These are phyloP conservation scores for Columba guinea DNA, from an alignment of 2,797 vertebrate species.

Conservation along the genomic window DNA sequence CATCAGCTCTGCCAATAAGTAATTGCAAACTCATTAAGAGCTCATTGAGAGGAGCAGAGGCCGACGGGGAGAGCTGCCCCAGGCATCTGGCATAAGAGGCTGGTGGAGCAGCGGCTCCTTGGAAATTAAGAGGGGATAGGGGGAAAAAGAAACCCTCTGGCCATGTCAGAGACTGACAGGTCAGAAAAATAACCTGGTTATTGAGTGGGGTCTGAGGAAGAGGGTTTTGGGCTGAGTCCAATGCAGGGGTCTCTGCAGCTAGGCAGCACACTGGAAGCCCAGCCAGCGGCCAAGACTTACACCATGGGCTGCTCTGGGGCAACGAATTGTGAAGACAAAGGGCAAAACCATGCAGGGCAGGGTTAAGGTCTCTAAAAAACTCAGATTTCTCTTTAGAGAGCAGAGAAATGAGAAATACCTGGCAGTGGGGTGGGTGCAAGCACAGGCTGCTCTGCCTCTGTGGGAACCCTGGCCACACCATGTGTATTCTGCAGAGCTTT, in stretches of 20 bases:
- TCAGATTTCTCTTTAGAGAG: not conserved
- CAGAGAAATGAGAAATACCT: not conserved
- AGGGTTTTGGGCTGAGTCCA: not conserved
- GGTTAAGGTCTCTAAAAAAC: not conserved
- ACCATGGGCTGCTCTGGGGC: not conserved
- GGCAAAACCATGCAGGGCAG: fast-evolving
- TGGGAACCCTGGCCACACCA: fast-evolving
- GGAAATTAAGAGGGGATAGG: not conserved
- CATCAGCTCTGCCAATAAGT: not conserved
- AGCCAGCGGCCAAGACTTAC: fast-evolving
- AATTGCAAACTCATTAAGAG: conserved; percentile 60
- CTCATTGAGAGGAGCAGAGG: conserved; percentile 32
- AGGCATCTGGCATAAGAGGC: not conserved
- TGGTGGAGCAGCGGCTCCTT: not conserved
- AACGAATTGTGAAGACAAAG: not conserved
- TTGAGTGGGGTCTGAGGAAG: not conserved
- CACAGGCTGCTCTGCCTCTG: not conserved
- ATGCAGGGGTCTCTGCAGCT: no score
- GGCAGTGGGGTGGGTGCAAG: not conserved
- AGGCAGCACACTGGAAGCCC: not conserved
- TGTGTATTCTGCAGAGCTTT: not conserved
- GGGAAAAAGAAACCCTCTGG: not conserved
- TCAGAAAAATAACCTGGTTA: not conserved
- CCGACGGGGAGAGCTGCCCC: not conserved
- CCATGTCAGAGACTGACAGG: not conserved